Evolutionary conservation across 2,797 vertebrate genomes (phyloP).

Genomic region (Mormyrops boulengeri): DNA sequence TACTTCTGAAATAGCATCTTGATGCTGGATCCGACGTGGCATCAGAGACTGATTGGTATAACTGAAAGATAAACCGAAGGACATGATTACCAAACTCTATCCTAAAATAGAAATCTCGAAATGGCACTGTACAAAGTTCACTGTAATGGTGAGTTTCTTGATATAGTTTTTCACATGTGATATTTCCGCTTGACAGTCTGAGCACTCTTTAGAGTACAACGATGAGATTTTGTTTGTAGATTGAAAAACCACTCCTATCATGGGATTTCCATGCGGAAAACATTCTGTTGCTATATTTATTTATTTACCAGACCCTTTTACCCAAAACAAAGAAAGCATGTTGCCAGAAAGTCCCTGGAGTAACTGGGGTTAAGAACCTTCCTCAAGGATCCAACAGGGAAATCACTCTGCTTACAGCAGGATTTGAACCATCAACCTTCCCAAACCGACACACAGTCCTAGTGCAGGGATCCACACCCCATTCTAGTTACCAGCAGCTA

Average conservation of each 20-base stretch:
- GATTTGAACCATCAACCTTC: not conserved
- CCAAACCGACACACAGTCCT: not conserved
- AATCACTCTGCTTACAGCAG: not conserved
- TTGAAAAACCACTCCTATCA: not conserved
- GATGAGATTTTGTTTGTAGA: constrained; percentile 8
- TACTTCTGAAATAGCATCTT: not conserved
- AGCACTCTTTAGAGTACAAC: not conserved
- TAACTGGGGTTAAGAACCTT: not conserved
- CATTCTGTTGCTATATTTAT: not conserved
- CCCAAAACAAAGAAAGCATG: not conserved
- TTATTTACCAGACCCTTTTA: not conserved
- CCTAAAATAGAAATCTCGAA: not conserved
- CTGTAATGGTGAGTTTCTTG: not conserved
- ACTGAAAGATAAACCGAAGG: not conserved
- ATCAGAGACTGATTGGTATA: not conserved
- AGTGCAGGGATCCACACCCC: not conserved
- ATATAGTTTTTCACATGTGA: not conserved
- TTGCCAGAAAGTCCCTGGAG: not conserved
- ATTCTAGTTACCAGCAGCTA: not conserved
- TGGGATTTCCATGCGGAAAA: not conserved
- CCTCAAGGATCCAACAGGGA: not conserved
- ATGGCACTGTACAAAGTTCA: not conserved
- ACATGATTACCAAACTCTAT: not conserved
- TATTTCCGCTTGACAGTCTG: not conserved
- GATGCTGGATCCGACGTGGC: not conserved